These are phyloP conservation scores for Rhinopomastus cyanomelas DNA, from an alignment of 2,113 vertebrate species.

Conservation along the genomic window DNA sequence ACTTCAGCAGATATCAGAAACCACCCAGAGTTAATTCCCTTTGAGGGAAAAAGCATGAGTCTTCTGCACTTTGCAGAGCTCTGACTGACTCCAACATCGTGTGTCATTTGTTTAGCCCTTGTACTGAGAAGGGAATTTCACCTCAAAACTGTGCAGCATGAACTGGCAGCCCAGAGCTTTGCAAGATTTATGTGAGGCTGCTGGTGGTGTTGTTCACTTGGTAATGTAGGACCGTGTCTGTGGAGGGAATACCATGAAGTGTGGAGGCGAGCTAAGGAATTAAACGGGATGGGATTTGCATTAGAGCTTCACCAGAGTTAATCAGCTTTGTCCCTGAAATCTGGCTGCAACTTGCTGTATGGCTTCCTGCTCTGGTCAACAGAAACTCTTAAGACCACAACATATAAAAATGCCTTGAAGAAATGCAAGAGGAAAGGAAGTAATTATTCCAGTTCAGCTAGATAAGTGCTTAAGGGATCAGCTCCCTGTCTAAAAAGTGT, in stretches of 20 bases:
- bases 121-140: slow-evolving; percentile 2
- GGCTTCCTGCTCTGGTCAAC: slow-evolving; percentile 67
- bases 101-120: not conserved
- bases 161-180: not conserved
- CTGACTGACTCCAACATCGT: not conserved
- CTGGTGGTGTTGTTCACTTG: not conserved
- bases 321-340: slow-evolving; percentile 67
- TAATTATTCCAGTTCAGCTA: slow-evolving; percentile 58
- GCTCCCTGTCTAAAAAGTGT: slow-evolving; percentile 1
- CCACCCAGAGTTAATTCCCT: not conserved
- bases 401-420: slow-evolving; percentile 53
- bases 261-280: slow-evolving; percentile 36
- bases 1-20: not conserved
- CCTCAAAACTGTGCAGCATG: not conserved
- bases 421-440: slow-evolving; percentile 57
- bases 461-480: slow-evolving; percentile 51
- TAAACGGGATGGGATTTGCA: slow-evolving; percentile 57
- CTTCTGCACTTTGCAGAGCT: not conserved
- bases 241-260: not conserved
- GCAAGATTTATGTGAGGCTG: slow-evolving; percentile 11
- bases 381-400: slow-evolving; percentile 22
- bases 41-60: not conserved
- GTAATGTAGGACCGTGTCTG: not conserved
- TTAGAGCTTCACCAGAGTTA: slow-evolving; percentile 61
- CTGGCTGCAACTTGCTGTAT: slow-evolving; percentile 67